Base-by-base conservation (phyloP, 2,113 vertebrate species). In the Catharus fuscescens region DNA sequence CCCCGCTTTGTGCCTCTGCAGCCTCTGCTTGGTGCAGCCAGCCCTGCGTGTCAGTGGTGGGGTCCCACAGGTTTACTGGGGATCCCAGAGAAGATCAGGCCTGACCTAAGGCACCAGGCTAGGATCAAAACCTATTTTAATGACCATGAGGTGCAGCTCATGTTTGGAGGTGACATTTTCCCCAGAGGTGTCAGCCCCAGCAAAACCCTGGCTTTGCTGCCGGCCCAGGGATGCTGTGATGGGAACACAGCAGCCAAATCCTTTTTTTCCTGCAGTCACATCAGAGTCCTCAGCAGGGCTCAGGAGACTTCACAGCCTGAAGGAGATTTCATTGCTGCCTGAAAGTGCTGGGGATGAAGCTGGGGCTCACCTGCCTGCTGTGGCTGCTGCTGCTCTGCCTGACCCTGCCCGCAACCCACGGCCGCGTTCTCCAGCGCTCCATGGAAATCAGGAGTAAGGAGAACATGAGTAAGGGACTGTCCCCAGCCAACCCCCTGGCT, bases 361-460 rank as follows among this genome's bases (percentile, higher is more conserved):
- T 84, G 53, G 56, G 70, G 8, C 14, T 70, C 10, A 3, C 60
- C 86, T 97, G 97, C 92, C 95, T 98, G 66, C 47, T 97, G 48
- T 96, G 98, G 72, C 76, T 98, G 96, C 95, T 99, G 90, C 90
- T 99, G 31, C 12, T 97, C 84, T 96, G 92, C 92, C 91, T 96
- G 36, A 83, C 91, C 40, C 92, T 97, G 25, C 89, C 85, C 1
- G 32, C 80, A 6, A 19, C 97, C 10, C 83, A 80, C 3, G 61
- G 90, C 89, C 91, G 29, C 29, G 8, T 90, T 72, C 97, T 8
- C 8, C 74, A 90, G 42, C 94, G 23, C 57, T 96, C 98, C 84
- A 95, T 97, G 91, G 97, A 97, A 62, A 96, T 96, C 83, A 98
- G 97, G 95, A 97, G 98, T 98, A 96, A 95, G 97, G 98, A 94